Percentiles rank a stretch among this genome's conserved stretches.
These are phyloP conservation scores for Lepilemur septentrionalis DNA, from an alignment of 2,797 vertebrate species.

Conservation along the genomic window DNA sequence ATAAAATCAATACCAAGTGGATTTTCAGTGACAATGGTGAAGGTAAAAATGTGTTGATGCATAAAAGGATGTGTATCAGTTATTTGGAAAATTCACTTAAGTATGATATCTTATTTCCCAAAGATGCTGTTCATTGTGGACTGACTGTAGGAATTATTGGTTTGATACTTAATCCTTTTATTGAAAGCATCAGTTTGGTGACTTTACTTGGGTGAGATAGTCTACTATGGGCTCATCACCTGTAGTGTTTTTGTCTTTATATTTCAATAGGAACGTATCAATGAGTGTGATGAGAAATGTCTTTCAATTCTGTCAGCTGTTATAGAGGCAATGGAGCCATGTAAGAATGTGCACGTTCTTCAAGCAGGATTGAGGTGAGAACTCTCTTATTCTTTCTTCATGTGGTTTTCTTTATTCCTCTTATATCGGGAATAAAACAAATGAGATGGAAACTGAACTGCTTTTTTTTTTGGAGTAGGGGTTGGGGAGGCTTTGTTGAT, in stretches of 20 bases:
- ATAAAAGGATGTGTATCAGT: neutral
- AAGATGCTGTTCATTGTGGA: neutral
- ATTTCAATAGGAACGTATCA: constrained; percentile 91
- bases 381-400: neutral
- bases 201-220: neutral
- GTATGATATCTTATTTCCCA: neutral
- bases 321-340: constrained; percentile 86
- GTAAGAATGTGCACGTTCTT: constrained; percentile 87
- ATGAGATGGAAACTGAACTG: neutral
- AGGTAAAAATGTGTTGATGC: neutral
- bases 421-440: neutral
- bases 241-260: constrained; percentile 61
- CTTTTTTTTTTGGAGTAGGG: neutral
- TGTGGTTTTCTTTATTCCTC: neutral
- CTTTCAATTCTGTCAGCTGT: constrained; percentile 89
- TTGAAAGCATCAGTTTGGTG: neutral
- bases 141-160: neutral
- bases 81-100: constrained; percentile 27
- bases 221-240: neutral
- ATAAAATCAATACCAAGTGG: constrained; percentile 17
- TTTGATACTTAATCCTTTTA: constrained; percentile 15
- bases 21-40: constrained; percentile 34
- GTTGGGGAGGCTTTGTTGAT: neutral
- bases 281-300: constrained; percentile 88
- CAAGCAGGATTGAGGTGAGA: constrained; percentile 90